A percentile compares a stretch with the other conserved stretches of the same genome.
These are phyloP conservation scores for cattle (Bos taurus) DNA, from an alignment of 2,113 vertebrate genomes.

Conservation along the genomic window ARS-UCD2.0 NW_020192292.1:7962501-7963000, in stretches of 20 bases:
- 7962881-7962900: background rate
- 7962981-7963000: background rate
- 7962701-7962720: background rate
- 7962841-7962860: background rate
- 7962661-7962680: background rate
- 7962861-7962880: background rate
- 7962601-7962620: background rate
- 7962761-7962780: background rate
- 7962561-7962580: background rate
- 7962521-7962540: background rate
- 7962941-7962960: background rate
- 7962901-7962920: background rate
- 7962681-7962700: background rate
- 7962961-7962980: background rate
- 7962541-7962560: background rate
- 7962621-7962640: background rate
- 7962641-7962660: background rate
- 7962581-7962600: background rate
- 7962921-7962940: background rate
- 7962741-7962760: background rate
- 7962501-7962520: background rate
- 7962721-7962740: background rate
- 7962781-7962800: background rate
- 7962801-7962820: background rate
- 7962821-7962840: slow-evolving; percentile 32